Base-by-base conservation (phyloP, 2,113 vertebrate genomes). In the Cygnus buccinator region DNA sequence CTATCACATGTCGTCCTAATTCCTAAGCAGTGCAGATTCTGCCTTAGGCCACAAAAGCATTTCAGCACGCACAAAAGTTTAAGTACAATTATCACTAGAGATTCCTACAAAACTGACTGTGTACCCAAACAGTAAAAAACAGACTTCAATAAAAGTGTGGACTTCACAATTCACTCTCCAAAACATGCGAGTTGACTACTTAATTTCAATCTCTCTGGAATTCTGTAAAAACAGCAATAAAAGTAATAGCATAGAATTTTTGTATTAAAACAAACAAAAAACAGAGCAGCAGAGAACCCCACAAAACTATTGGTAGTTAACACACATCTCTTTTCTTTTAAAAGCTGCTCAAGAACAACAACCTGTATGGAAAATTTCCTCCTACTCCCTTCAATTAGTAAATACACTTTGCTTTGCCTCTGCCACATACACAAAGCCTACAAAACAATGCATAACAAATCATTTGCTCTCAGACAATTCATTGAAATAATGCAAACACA, bases 121-220 rank as follows among this genome's bases (percentile, higher is more conserved):
- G 26, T 9, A 29, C 52, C 44, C 31, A 68, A 54, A 58, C 22
- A 14, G 9, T 3, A 4, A 50, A 44, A 43, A 44, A n/a, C 1
- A 4, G n/a, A 37, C 25, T 67, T n/a, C 3, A 21, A 22, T 48
- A 48, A 48, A 48, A 48, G 46, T 9, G n/a, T 1, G 5, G n/a
- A 37, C 25, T 67, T n/a, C 3, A 25, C 73, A 39, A 46, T 29
- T 65, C 33, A 11, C 10, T 68, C 61, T 57, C 46, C 83, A 21
- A n/a, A 72, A 63, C 39, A n/a, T 2, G 0, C n/a, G 13, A 83
- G 26, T 0, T 6, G 11, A 10, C 13, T 4, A 28, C 11, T 20
- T 68, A 29, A 10, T 57, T 43, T n/a, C 71, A 65, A 33, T 5
- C 62, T 79, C 71, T 48, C 35, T 63, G 58, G 39, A 83, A 80